phyloP scores from a whole-genome alignment of 2,888 invertebrate species.

The Macaria notata region DNA sequence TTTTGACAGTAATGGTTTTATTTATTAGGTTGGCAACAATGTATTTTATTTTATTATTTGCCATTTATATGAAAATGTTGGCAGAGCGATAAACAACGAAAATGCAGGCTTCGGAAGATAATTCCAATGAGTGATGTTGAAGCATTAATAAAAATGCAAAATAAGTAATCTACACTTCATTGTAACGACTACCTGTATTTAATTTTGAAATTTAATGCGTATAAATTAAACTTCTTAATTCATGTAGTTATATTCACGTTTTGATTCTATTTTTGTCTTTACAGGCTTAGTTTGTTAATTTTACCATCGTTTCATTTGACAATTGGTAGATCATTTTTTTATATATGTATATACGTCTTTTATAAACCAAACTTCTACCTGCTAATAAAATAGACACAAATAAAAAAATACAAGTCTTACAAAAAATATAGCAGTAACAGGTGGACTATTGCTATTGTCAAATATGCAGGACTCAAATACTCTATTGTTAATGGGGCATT shows the following conservation, averaged over 20 bases:
- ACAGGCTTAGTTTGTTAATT: too few relatives aligned
- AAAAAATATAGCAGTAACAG: slow-evolving; percentile 49
- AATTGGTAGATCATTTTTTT: too few relatives aligned
- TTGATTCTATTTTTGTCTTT: too few relatives aligned
- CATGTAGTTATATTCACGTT: too few relatives aligned
- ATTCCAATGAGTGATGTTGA: background rate
- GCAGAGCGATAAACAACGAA: slow-evolving; percentile 6
- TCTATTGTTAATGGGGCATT: slow-evolving; percentile 50
- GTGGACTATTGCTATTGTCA: slow-evolving; percentile 59
- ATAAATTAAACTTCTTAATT: too few relatives aligned
- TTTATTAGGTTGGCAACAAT: slow-evolving; percentile 21
- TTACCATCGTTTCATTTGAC: too few relatives aligned
- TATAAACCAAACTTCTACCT: slow-evolving; percentile 17
- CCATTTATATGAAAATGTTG: slow-evolving; percentile 23
- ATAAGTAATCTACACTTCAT: slow-evolving; percentile 1
- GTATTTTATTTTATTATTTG: slow-evolving; percentile 22
- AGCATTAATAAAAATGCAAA: slow-evolving; percentile 1
- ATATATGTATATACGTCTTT: too few relatives aligned
- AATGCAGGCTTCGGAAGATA: slow-evolving; percentile 2
- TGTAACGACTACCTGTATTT: background rate
- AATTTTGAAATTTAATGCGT: too few relatives aligned
- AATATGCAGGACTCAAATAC: slow-evolving; percentile 52
- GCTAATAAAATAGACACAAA: slow-evolving; percentile 33
- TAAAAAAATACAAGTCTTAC: slow-evolving; percentile 31
- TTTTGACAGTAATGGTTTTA: slow-evolving; percentile 21